Evolutionary conservation across 2,113 vertebrate species (phyloP), one percentile per base, ranked within the genome.

Genomic region (Anseranas semipalmata): DNA sequence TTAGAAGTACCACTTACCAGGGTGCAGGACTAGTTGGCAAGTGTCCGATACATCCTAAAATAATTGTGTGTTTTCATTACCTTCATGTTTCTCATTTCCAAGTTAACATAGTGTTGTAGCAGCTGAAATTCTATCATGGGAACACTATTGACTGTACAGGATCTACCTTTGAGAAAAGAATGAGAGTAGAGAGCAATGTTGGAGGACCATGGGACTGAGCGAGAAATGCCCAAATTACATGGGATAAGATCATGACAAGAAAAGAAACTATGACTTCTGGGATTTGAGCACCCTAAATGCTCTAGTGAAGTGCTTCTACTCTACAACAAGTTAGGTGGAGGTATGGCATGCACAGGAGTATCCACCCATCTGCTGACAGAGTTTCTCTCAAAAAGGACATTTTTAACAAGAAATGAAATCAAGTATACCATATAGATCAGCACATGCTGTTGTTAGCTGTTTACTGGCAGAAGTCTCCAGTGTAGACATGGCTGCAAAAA

Each of bases 121-220:
- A 65, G 59, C 2, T 37, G 67, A 86, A 90, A 72, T 52, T 6
- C 43, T 76, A 7, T 14, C 18, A 41, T 32, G 9, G 20, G 18
- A 58, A 71, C 32, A 30, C 20, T 41, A 39, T 28, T 50, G 53
- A 20, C n/a, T 55, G n/a, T 9, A 30, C 12, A 66, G 30, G 35
- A 62, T 41, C 30, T 66, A 33, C 55, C 18, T 81, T 50, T 89
- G 73, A 85, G 56, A 78, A 21, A 58, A 58, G 15, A 59, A 12
- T 8, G 27, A 76, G 24, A 33, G 8, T 13, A 60, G 73, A 73
- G 48, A 39, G 19, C 24, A 41, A 14, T 24, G 19, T 37, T 24
- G n/a, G 10, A 48, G 6, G 10, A 85, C 21, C 18, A 10, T 6
- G 7, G 12, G 12, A 62, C 1, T 41, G 6, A 2, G 12, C 1